Evolutionary conservation across 2,797 vertebrate genomes (phyloP).

Genomic region (Phrynocephalus guinanensis): DNA sequence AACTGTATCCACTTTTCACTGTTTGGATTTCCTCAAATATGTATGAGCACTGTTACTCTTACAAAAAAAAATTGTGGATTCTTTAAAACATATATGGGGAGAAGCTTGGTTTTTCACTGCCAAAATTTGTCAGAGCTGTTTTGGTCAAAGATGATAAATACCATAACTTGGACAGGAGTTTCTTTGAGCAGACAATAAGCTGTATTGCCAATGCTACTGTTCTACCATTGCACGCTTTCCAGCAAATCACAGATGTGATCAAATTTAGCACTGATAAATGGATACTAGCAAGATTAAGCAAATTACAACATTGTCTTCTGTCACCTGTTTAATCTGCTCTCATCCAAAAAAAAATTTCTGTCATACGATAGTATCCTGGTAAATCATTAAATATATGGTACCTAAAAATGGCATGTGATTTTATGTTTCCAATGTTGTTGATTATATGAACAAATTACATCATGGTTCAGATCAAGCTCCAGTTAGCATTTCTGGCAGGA

Average conservation of each 20-base stretch:
- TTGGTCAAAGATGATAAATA: too few relatives aligned
- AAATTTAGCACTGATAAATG: conserved; percentile 21
- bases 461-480: background rate
- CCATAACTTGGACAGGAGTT: too few relatives aligned
- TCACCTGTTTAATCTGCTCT: conserved; percentile 41
- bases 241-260: background rate
- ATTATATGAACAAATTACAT: background rate
- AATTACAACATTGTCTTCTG: conserved; percentile 31
- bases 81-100: too few relatives aligned
- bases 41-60: too few relatives aligned
- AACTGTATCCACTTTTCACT: too few relatives aligned
- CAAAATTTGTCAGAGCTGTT: too few relatives aligned
- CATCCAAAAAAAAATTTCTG: conserved; percentile 23
- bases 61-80: too few relatives aligned
- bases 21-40: too few relatives aligned
- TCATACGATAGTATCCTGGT: conserved; percentile 10
- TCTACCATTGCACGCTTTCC: conserved; percentile 3
- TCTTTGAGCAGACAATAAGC: background rate
- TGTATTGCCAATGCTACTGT: background rate
- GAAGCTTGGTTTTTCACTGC: too few relatives aligned
- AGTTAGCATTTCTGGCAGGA: background rate
- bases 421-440: background rate
- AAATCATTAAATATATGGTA: fast-evolving
- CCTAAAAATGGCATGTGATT: conserved; percentile 43
- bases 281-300: conserved; percentile 34